Evolutionary conservation across 1,140 invertebrate genomes (phyloP), one percentile per base, ranked within the genome.

Genomic region (Ptiloglossa arizonensis): DNA sequence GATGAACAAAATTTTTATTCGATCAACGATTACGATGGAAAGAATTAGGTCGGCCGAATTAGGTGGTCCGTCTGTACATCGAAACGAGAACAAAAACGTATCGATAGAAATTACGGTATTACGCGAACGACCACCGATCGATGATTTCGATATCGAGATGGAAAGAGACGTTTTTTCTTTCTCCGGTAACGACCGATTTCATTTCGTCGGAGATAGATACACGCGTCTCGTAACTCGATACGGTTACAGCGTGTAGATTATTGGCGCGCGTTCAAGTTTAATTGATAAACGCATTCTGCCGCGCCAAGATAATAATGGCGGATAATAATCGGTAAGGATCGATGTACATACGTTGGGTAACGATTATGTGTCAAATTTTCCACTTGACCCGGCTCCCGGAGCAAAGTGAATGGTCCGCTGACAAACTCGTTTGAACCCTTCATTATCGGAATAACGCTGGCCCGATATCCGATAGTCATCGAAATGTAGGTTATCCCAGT

Each of bases 381-480:
- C 79, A 80, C 83, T 86, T 70, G 84, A 86, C 68, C 84, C 60
- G 71, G 22, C 71, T 60, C 52, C 48, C 24, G 19, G 19, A 41
- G 29, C 50, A 48, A n/a, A 44, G 48, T 52, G 71, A 83, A 68
- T 70, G 50, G 63, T 56, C 46, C 35, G 48, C 48, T 17, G 54
- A 70, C 66, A 79, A 85, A 85, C 70, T 79, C 71, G 66, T 79
- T 81, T 71, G 54, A 67, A 70, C 73, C 66, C 82, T 85, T 66
- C 66, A 85, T 85, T 85, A 85, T 64, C 44, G 15, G 62, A 70
- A 60, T 67, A 70, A 73, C 67, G 11, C 9, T 35, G 32, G 79
- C 79, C 85, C 83, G 74, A 85, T 85, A 63, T 13, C 52, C 54
- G 68, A 85, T 85, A 73, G 82, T 81, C 82, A 85, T 85, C 79